Percentiles rank a stretch among this genome's conserved stretches.
These are phyloP conservation scores for Steromphala cineraria DNA, from an alignment of 2,888 invertebrate genomes.

Conservation along the genomic window DNA sequence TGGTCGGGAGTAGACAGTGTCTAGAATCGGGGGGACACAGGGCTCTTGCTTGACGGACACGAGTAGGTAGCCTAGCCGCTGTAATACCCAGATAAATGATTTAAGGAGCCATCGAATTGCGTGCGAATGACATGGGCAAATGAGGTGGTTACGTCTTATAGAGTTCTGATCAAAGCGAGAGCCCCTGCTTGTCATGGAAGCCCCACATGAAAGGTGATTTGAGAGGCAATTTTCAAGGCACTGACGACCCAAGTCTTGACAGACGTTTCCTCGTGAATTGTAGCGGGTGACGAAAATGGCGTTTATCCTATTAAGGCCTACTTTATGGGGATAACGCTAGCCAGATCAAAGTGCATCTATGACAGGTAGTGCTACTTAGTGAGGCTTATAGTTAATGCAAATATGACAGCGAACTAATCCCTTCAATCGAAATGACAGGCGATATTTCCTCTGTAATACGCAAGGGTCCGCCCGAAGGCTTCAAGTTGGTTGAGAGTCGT, in stretches of 20 bases:
- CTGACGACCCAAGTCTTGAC: conserved; percentile 1
- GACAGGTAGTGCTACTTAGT: conserved; percentile 25
- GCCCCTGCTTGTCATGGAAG: conserved; percentile 22
- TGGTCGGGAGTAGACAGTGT: background rate
- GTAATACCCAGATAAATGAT: conserved; percentile 24
- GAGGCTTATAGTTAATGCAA: conserved; percentile 30
- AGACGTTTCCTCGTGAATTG: conserved; percentile 9
- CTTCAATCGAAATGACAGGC: conserved; percentile 22
- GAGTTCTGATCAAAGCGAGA: conserved; percentile 35
- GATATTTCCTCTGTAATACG: conserved; percentile 23
- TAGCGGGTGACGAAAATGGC: conserved; percentile 19
- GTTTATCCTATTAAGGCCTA: conserved; percentile 33
- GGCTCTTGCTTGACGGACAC: background rate
- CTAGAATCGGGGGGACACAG: background rate
- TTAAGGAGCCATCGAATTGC: conserved; percentile 30
- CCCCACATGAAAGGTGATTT: conserved; percentile 22
- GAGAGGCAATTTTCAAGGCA: conserved; percentile 31
- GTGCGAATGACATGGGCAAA: conserved; percentile 37
- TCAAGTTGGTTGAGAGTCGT: background rate
- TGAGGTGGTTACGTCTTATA: conserved; percentile 31
- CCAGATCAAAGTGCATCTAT: conserved; percentile 31
- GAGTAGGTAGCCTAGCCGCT: conserved; percentile 16
- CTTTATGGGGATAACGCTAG: conserved; percentile 28
- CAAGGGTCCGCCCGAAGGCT: background rate
- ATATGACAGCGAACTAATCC: conserved; percentile 33